phyloP scores from a whole-genome alignment of 2,113 vertebrate genomes.

The Ptyas mucosa region DNA sequence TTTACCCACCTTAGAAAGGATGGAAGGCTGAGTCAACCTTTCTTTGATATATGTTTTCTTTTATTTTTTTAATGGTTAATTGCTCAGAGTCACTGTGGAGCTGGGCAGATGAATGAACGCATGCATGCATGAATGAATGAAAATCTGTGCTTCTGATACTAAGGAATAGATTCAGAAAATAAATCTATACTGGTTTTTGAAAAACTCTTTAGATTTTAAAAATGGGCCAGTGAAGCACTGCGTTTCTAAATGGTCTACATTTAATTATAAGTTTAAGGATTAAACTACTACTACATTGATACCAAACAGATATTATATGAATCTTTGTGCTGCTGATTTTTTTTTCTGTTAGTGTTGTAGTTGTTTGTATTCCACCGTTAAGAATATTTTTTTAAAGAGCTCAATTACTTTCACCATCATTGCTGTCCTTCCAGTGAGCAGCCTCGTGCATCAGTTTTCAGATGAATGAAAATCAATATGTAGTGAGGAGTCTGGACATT shows the following conservation, averaged over 20 bases:
- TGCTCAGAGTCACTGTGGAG: background rate
- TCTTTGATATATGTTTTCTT: background rate
- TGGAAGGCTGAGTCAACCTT: too few relatives aligned
- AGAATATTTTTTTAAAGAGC: background rate
- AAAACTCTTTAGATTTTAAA: background rate
- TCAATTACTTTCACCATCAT: background rate
- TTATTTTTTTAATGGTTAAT: background rate
- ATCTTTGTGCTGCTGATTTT: background rate
- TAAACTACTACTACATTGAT: background rate
- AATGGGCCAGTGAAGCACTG: background rate
- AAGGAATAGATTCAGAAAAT: background rate
- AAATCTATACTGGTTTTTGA: background rate
- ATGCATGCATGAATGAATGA: background rate
- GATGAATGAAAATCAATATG: slow-evolving; percentile 20
- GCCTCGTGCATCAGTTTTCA: background rate
- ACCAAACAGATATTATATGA: background rate
- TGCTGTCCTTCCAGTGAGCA: background rate
- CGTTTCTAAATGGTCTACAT: background rate
- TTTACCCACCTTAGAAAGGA: too few relatives aligned
- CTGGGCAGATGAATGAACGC: background rate
- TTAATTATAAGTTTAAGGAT: background rate
- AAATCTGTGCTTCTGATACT: background rate
- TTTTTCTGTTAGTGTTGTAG: background rate
- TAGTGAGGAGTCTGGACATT: background rate
- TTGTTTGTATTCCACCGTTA: background rate